These are phyloP conservation scores for Lithophane leautieri DNA, from an alignment of 2,888 invertebrate species.

Conservation along the genomic window DNA sequence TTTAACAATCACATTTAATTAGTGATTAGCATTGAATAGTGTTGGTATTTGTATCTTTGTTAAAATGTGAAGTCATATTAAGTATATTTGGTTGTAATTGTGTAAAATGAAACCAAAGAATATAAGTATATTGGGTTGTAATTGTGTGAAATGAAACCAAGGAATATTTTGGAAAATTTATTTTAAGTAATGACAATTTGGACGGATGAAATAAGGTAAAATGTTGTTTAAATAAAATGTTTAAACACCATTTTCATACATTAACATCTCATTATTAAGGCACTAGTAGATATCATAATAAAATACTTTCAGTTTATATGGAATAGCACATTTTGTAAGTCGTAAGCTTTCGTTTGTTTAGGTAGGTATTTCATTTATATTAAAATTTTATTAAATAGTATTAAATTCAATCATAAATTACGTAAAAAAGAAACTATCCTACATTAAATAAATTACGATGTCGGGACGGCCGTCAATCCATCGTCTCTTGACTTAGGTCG, in stretches of 20 bases:
- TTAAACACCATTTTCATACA: conserved; percentile 76
- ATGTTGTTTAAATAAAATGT: conserved; percentile 63
- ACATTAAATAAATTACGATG: conserved; percentile 90
- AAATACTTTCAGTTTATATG: conserved; percentile 80
- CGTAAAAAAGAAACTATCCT: conserved; percentile 85
- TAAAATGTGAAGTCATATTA: conserved; percentile 1
- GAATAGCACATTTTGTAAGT: conserved; percentile 80
- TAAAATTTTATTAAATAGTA: conserved; percentile 85
- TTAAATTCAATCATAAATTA: conserved; percentile 87
- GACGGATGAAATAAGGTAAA: conserved; percentile 79
- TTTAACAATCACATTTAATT: conserved; percentile 42
- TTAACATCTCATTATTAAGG: conserved; percentile 80
- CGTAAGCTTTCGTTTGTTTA: conserved; percentile 81
- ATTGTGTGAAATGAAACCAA: conserved; percentile 61
- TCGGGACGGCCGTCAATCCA: conserved; percentile 90
- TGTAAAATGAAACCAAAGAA: conserved; percentile 62
- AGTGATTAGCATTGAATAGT: conserved; percentile 43
- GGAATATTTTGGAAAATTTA: conserved; percentile 78
- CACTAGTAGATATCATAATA: conserved; percentile 79
- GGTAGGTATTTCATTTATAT: conserved; percentile 80
- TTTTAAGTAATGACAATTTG: conserved; percentile 87
- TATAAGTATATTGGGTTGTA: conserved; percentile 48
- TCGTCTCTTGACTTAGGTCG: conserved; percentile 90
- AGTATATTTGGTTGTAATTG: not conserved
- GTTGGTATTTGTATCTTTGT: conserved; percentile 27